Evolutionary conservation across 2,888 invertebrate species (phyloP), one percentile per base, ranked within the genome.

Genomic region (Hedychridium roseum): DNA sequence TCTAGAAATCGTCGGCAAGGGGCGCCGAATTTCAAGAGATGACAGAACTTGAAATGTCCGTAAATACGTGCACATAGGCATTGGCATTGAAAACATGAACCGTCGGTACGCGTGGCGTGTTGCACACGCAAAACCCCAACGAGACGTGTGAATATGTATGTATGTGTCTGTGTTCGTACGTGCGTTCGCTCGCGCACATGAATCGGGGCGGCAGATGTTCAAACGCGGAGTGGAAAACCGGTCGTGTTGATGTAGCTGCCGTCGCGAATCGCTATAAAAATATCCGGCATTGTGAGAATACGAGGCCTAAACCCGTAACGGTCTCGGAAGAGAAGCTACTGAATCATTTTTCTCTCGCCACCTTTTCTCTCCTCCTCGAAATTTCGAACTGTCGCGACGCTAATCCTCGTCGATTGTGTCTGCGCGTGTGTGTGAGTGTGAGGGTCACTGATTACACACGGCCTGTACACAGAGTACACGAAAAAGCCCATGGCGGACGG

Each of bases 221-320:
- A 66, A 66, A 57, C 56, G 64, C 55, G 42, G 56, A 50, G 50
- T 73, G 75, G 71, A 76, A 76, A 78, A 78, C 78, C 78, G 78
- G 78, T 78, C 76, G 76, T 78, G 78, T 78, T 78, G 78, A 76
- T 74, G 73, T 76, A 78, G 75, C 78, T 74, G 78, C 72, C 74
- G 73, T 74, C 73, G 77, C 77, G 74, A 78, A 78, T 78, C 71
- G 76, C 74, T 77, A 78, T 76, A 75, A 78, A 78, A 78, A 78
- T 78, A 78, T 78, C 71, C 67, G 64, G 68, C 68, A 75, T 77
- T 76, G 75, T 77, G 69, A n/a, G n/a, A n/a, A n/a, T 60, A 60
- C 48, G 57, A 57, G 51, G 66, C 64, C 63, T 65, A 67, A 69
- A 62, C 62, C 58, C 57, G 66, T 65, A 68, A 70, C 68, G 66